Percentiles rank a stretch among this genome's conserved stretches.
Conservation (phyloP, 2,113 vertebrate species). For the Microcebus ravelobensis region DNA sequence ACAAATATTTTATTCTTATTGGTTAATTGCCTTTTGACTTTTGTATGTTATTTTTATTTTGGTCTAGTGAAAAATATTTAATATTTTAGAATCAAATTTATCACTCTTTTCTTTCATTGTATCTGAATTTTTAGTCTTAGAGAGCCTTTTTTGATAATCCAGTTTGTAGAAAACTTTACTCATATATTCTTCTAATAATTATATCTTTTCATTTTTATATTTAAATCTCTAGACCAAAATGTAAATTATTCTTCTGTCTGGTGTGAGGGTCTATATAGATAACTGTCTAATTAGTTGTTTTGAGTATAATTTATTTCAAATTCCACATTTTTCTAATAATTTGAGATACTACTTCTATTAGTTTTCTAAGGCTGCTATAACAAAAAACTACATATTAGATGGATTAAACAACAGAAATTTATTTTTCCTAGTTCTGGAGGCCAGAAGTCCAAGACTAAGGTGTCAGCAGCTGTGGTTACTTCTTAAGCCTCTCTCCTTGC, state of each 20-base stretch:
- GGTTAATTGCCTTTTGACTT: neutral
- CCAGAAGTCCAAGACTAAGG: neutral
- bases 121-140: neutral
- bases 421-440: neutral
- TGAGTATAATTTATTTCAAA: no score
- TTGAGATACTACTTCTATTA: neutral
- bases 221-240: neutral
- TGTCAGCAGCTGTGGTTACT: neutral
- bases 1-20: neutral
- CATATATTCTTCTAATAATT: neutral
- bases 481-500: neutral
- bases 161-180: neutral
- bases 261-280: neutral
- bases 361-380: neutral
- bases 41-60: neutral
- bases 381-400: neutral
- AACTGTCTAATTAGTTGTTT: no score
- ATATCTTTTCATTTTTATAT: neutral
- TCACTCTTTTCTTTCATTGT: neutral
- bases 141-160: neutral
- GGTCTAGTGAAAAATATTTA: neutral
- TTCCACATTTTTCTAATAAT: neutral
- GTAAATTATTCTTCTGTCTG: neutral
- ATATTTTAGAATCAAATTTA: neutral
- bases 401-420: neutral